Evolutionary conservation across 2,797 vertebrate genomes (phyloP), one percentile per base, ranked within the genome.

Genomic region (Manis javanica): DNA sequence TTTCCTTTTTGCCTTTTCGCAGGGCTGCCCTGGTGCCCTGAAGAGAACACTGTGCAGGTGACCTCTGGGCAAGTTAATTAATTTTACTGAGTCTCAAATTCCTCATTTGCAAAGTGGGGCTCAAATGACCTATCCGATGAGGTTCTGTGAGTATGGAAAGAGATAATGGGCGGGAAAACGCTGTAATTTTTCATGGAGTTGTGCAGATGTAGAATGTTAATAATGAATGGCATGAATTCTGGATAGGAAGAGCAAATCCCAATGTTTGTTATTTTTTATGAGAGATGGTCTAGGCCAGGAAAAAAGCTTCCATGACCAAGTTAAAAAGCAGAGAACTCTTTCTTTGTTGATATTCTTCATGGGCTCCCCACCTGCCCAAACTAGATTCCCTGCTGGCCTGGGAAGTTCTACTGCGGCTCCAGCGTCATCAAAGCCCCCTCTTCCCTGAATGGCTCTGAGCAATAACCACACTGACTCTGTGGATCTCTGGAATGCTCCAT

Each of bases 11-110:
- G 49, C 6, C 29, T 75, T 72, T 92, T 72, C 18, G 0, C 26
- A 0, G 4, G 69, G 55, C 7, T 16, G 1, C 39, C 2, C 0
- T 29, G 8, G 26, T 5, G 11, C 29, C 61, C 81, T 39, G 37
- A 57, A 63, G 37, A 64, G 59, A 69, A 59, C 51, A 59, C 31
- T 31, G 84, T 12, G 34, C 46, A 53, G 72, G n/a, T 89, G 49
- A 77, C 31, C 16, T 83, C 79, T 29, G 51, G 26, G 42, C 34
- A 83, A 37, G 49, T 46, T 69, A 46, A 34, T 21, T 23, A 8
- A 95, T 63, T 89, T 64, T 53, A 24, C n/a, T 2, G 55, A 46
- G 42, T 12, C 72, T 89, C 37, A 53, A 10, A 26, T 1, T 37
- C 57, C 74, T 92, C 57, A 11, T 69, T 64, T 75, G 68, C 66